Percentiles rank a stretch among this genome's conserved stretches.
Conservation (phyloP, 2,797 vertebrate species). For the Sciurus vulgaris region DNA sequence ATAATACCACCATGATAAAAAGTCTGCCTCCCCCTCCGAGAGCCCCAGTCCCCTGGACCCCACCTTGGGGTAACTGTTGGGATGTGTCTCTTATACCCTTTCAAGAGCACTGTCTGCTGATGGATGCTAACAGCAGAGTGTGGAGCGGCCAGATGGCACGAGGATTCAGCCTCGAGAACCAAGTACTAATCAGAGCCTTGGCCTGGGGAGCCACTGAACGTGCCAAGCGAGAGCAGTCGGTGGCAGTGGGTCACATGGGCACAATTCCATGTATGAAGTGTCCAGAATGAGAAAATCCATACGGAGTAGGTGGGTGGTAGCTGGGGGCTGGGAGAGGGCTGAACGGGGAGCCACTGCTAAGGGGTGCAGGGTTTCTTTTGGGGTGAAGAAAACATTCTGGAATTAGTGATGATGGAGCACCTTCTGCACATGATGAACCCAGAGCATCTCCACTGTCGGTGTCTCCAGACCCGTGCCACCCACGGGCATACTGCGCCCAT, state of each 20-base stretch:
- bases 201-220: not conserved
- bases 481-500: fast-evolving
- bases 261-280: no score
- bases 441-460: no score
- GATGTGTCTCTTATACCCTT: not conserved
- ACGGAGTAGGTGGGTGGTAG: no score
- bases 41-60: not conserved
- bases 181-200: fast-evolving
- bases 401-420: not conserved
- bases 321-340: not conserved
- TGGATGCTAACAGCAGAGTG: not conserved
- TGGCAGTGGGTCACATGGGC: not conserved
- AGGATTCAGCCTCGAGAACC: no score
- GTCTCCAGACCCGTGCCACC: no score
- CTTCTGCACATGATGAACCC: not conserved
- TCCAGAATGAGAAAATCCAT: not conserved
- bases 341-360: not conserved
- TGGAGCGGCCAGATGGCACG: fast-evolving
- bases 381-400: not conserved
- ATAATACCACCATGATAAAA: not conserved
- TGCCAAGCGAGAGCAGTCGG: not conserved
- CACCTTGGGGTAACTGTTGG: no score
- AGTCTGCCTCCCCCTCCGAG: no score
- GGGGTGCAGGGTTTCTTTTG: not conserved
- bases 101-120: not conserved